Conservation (phyloP, 2,797 vertebrate genomes). For the Ambastaia sidthimunki region DNA sequence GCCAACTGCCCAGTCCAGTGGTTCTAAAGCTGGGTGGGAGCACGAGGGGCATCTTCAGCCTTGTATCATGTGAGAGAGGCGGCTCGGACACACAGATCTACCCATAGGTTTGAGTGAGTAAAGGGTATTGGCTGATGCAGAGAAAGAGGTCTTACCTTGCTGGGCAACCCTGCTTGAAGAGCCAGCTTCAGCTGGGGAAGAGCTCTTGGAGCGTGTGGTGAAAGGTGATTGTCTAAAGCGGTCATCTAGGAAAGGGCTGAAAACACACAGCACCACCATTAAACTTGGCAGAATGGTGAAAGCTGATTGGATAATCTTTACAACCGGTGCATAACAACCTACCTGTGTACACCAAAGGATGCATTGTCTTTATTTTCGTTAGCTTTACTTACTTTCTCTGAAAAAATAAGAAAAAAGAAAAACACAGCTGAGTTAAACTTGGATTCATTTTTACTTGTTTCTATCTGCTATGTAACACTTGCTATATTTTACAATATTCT, state of each 20-base stretch:
- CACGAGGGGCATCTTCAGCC: slow-evolving; percentile 50
- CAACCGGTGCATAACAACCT: slow-evolving; percentile 60
- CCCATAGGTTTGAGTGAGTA: background rate
- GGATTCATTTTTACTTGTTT: background rate
- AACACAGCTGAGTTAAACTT: slow-evolving; percentile 33
- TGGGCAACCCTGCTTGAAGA: slow-evolving; percentile 83
- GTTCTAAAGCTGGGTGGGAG: slow-evolving; percentile 68
- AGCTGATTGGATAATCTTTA: background rate
- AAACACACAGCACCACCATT: slow-evolving; percentile 44
- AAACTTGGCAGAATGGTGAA: background rate
- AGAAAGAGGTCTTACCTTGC: slow-evolving; percentile 79
- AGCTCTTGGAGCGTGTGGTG: slow-evolving; percentile 93
- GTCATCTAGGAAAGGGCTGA: slow-evolving; percentile 95
- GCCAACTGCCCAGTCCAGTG: slow-evolving; percentile 69
- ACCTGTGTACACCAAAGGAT: slow-evolving; percentile 92
- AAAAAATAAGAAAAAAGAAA: slow-evolving; percentile 43
- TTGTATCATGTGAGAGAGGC: slow-evolving; percentile 27
- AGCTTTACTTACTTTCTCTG: slow-evolving; percentile 99
- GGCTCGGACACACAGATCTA: slow-evolving; percentile 37
- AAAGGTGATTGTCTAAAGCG: slow-evolving; percentile 99
- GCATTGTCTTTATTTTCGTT: slow-evolving; percentile 93
- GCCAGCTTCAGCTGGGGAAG: slow-evolving; percentile 86
- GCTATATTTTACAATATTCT: background rate
- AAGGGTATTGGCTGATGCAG: background rate
- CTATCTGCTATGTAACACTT: background rate